Percentiles rank a stretch among this genome's conserved stretches.
Evolutionary conservation across 2,888 invertebrate genomes (phyloP).

Genomic region (Lutraria lutraria): DNA sequence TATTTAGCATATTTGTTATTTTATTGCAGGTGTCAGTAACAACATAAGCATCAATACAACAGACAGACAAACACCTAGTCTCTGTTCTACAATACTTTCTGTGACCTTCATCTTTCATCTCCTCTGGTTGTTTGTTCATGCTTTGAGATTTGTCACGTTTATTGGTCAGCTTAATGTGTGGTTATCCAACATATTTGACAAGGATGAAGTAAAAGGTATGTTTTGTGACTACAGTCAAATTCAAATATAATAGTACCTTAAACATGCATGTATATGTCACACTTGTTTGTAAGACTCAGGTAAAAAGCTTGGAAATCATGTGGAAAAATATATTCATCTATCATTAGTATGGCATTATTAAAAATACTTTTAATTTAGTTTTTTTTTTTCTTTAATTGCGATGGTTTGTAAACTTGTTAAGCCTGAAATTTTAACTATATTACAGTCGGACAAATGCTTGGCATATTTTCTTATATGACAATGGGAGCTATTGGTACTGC

Average conservation of each 20-base stretch:
- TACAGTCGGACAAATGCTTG: conserved; percentile 63
- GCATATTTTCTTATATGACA: conserved; percentile 65
- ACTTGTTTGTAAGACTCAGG: too few species aligned
- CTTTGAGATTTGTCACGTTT: conserved; percentile 67
- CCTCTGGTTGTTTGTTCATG: conserved; percentile 66
- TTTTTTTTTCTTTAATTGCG: too few species aligned
- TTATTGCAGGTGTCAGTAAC: not conserved
- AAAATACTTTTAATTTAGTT: too few species aligned
- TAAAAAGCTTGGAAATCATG: too few species aligned
- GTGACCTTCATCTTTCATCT: conserved; percentile 61
- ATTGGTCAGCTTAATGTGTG: conserved; percentile 64
- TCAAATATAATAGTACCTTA: not conserved
- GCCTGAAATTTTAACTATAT: not conserved
- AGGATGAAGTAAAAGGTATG: conserved; percentile 56
- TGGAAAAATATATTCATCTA: too few species aligned
- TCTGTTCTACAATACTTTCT: conserved; percentile 43
- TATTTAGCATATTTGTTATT: too few species aligned
- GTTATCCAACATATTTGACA: conserved; percentile 52
- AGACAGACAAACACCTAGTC: not conserved
- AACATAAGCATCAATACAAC: not conserved
- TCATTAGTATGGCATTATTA: too few species aligned
- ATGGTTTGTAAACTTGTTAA: too few species aligned
- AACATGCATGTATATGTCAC: too few species aligned
- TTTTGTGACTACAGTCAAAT: too few species aligned
- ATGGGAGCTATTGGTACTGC: conserved; percentile 66